Conservation (phyloP, 2,113 vertebrate species). For the Chrysemys picta region DNA sequence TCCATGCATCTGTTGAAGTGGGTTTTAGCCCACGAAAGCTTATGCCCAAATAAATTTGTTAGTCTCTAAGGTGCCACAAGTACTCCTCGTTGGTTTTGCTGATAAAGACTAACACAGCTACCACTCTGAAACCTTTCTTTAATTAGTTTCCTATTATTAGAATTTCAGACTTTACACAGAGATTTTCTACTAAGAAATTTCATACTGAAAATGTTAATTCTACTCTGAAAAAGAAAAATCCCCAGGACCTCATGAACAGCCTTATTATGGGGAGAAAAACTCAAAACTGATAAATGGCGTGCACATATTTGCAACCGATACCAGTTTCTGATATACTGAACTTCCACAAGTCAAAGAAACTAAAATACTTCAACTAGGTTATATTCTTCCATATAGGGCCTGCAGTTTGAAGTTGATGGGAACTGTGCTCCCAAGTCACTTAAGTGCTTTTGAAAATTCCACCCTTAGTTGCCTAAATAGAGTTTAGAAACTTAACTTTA, state of each 20-base stretch:
- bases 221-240: not conserved
- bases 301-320: not conserved
- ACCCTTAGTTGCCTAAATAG: not conserved
- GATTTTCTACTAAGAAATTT: not conserved
- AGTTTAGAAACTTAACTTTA: not conserved
- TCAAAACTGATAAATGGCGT: not conserved
- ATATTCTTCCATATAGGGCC: not conserved
- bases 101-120: too few species aligned
- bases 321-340: not conserved
- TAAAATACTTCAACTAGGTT: accelerated
- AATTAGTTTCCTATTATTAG: not conserved
- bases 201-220: not conserved
- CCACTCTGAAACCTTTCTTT: not conserved
- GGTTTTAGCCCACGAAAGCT: too few species aligned
- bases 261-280: not conserved
- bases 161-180: not conserved
- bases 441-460: not conserved
- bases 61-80: too few species aligned
- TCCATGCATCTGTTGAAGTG: too few species aligned
- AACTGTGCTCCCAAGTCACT: not conserved
- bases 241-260: not conserved
- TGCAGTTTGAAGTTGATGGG: not conserved
- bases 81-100: too few species aligned
- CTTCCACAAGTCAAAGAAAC: not conserved
- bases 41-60: too few species aligned